Evolutionary conservation across 1,140 invertebrate genomes (phyloP).

Genomic region (Oncopodura yosiiana): DNA sequence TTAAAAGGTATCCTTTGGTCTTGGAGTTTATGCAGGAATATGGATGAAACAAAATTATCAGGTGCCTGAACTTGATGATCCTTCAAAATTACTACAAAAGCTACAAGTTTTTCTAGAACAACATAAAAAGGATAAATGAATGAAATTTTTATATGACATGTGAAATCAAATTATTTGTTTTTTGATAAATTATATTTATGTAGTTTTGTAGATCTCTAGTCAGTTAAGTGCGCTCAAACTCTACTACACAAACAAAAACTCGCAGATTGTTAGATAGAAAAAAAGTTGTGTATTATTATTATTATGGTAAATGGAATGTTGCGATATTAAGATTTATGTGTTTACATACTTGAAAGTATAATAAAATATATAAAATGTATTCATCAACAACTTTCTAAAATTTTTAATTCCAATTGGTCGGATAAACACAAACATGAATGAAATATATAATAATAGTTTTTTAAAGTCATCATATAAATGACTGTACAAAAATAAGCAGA

Average conservation of each 20-base stretch:
- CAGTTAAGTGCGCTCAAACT: background rate
- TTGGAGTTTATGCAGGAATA: slow-evolving; percentile 31
- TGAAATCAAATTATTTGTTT: background rate
- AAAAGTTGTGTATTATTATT: no score
- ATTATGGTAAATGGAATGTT: no score
- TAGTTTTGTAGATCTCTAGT: no score
- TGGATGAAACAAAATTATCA: slow-evolving; percentile 30
- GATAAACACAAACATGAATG: no score
- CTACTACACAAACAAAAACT: background rate
- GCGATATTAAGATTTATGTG: no score
- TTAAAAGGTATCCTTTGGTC: slow-evolving; percentile 25
- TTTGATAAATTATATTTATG: slow-evolving; percentile 1
- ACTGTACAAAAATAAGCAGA: no score
- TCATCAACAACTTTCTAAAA: no score
- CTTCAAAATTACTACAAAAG: slow-evolving; percentile 21
- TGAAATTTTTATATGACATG: background rate
- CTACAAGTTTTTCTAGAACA: slow-evolving; percentile 27
- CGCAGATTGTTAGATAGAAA: background rate
- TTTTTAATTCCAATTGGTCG: no score
- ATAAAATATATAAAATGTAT: no score
- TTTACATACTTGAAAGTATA: no score
- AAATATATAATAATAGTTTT: no score
- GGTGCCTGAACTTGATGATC: slow-evolving; percentile 28
- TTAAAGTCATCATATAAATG: no score
- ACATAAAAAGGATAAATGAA: slow-evolving; percentile 14